Evolutionary conservation across 1,140 invertebrate species (phyloP), one percentile per base, ranked within the genome.

Genomic region (Euborellia annulipes): DNA sequence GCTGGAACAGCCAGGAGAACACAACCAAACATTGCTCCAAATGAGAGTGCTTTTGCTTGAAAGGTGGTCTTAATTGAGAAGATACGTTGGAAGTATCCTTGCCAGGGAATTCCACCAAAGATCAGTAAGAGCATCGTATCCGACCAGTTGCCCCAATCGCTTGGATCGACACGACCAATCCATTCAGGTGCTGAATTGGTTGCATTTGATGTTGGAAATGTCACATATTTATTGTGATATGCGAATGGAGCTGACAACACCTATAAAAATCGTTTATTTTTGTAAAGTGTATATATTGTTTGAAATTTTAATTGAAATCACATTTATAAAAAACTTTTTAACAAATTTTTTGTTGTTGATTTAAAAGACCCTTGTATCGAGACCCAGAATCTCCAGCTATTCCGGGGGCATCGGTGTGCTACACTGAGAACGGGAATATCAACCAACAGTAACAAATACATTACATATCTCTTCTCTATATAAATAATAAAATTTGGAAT

Each of bases 21-120:
- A 55, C 82, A 85, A 2, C 80, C 80, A 47, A 82, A 60, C 46
- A 79, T 79, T 9, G 83, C 81, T 2, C 7, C 3, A 17, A 48
- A 32, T 21, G 39, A 37, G 2, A 23, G 17, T 44, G 41, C 18
- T 54, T 50, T 73, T 9, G 83, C 83, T 46, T 75, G 70, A 14
- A 67, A 60, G 3, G 79, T 78, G 22, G 71, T 77, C 57, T 75
- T 75, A 13, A 81, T 76, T 21, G 81, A 84, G 36, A 87, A 59
- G 2, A 87, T 80, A 49, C 84, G 66, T 67, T 87, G 84, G 61
- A 87, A 86, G 56, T 85, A 87, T 4, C 82, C 81, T 74, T 87
- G 84, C 82, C 83, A 88, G 23, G 85, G 82, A 53, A 88, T 84
- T 41, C 85, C 85, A 3, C 85, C 85, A 58, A 87, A 83, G 27